A percentile compares a stretch with the other conserved stretches of the same genome.
phyloP scores from a whole-genome alignment of 1,140 invertebrate species.

The Samia ricini region DNA sequence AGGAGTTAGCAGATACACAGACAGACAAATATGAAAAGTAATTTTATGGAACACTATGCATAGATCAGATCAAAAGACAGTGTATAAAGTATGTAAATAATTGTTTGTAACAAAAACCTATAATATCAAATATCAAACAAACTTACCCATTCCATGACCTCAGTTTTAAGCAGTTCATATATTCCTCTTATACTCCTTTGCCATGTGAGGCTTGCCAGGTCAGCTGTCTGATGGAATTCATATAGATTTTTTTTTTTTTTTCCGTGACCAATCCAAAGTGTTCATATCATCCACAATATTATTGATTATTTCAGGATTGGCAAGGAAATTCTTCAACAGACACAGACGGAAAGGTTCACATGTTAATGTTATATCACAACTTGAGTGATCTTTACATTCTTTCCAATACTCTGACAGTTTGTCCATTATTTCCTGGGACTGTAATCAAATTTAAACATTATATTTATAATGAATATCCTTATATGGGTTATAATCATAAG shows the following conservation, averaged over 20 bases:
- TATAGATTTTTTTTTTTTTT: conserved; percentile 83
- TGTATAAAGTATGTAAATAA: no score
- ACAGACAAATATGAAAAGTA: no score
- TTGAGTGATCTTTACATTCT: conserved; percentile 45
- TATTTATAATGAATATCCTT: no score
- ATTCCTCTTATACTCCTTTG: conserved; percentile 76
- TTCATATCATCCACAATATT: conserved; percentile 81
- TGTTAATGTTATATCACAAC: conserved; percentile 49
- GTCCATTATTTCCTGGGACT: conserved; percentile 58
- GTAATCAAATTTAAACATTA: conserved; percentile 16
- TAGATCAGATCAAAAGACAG: no score
- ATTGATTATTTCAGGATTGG: conserved; percentile 75
- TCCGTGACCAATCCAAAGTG: conserved; percentile 80
- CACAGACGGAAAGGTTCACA: conserved; percentile 74
- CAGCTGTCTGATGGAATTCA: conserved; percentile 84
- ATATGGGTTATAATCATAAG: no score
- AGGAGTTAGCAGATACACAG: no score
- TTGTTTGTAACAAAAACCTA: no score
- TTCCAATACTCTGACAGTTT: conserved; percentile 53
- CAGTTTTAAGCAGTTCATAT: conserved; percentile 78
- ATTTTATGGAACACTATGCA: no score
- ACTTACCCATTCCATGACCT: conserved; percentile 79
- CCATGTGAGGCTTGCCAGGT: conserved; percentile 79
- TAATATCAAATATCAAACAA: not conserved
- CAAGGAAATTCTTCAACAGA: conserved; percentile 79